phyloP scores from a whole-genome alignment of 2,888 invertebrate species.

The Tricholauxania praeusta region DNA sequence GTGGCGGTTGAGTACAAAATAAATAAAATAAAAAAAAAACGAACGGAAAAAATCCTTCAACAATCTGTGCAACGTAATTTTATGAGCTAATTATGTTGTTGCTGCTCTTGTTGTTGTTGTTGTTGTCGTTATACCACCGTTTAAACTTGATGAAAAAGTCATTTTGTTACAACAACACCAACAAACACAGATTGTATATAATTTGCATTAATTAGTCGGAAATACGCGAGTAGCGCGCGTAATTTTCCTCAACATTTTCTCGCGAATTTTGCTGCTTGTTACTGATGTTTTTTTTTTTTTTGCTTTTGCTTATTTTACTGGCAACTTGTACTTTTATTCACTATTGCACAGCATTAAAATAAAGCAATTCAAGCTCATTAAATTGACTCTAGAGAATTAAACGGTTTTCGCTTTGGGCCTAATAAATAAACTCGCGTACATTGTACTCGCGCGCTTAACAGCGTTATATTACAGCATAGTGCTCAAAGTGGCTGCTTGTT shows the following conservation, averaged over 20 bases:
- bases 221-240: slow-evolving; percentile 10
- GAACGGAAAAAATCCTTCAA: slow-evolving; percentile 8
- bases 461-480: neutral
- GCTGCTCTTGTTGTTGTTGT: neutral
- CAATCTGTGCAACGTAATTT: slow-evolving; percentile 27
- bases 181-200: slow-evolving; percentile 26
- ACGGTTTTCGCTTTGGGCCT: slow-evolving; percentile 11
- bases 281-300: neutral
- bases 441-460: neutral
- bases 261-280: neutral
- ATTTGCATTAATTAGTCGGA: slow-evolving; percentile 35
- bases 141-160: slow-evolving; percentile 18
- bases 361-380: slow-evolving; percentile 22
- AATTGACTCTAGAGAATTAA: slow-evolving; percentile 21
- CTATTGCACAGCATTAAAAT: slow-evolving; percentile 4
- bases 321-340: neutral
- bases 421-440: too few species aligned
- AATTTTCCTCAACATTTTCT: slow-evolving; percentile 4
- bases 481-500: slow-evolving; percentile 20
- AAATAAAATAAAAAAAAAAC: neutral
- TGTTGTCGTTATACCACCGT: slow-evolving; percentile 7
- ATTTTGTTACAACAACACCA: slow-evolving; percentile 14
- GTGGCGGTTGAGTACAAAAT: slow-evolving; percentile 3
- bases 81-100: slow-evolving; percentile 34
- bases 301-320: slow-evolving; percentile 1